These are phyloP conservation scores for Atrina japonica DNA, from an alignment of 2,888 invertebrate species.

Conservation along the genomic window DNA sequence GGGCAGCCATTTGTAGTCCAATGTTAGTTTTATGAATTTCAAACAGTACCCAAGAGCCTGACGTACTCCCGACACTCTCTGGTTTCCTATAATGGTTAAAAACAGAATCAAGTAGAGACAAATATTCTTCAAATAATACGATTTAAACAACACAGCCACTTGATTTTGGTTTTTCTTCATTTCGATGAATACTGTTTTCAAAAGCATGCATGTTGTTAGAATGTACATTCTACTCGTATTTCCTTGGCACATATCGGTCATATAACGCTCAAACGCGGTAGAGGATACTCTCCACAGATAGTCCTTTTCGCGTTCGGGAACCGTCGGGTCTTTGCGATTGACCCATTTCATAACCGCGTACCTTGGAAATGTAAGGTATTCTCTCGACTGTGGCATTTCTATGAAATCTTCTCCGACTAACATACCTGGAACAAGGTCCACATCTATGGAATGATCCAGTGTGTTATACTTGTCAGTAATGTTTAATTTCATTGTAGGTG, in stretches of 20 bases:
- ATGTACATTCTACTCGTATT: conserved; percentile 42
- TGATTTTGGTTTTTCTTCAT: conserved; percentile 20
- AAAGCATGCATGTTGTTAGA: conserved; percentile 52
- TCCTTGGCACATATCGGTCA: conserved; percentile 46
- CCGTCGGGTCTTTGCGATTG: conserved; percentile 17
- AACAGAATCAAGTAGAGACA: conserved; percentile 43
- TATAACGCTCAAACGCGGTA: conserved; percentile 57
- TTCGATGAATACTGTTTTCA: conserved; percentile 39
- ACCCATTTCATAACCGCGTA: conserved; percentile 58
- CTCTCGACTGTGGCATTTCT: conserved; percentile 29
- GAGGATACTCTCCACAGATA: conserved; percentile 53
- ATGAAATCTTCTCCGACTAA: conserved; percentile 41
- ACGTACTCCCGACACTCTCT: conserved; percentile 17
- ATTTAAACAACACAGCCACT: conserved; percentile 40
- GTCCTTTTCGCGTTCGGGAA: conserved; percentile 31
- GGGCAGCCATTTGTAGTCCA: conserved; percentile 19
- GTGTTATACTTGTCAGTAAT: not conserved
- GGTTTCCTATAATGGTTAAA: not conserved
- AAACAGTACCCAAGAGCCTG: conserved; percentile 30
- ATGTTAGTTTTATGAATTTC: conserved; percentile 5
- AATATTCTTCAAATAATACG: conserved; percentile 54
- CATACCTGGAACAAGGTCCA: conserved; percentile 57
- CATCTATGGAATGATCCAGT: conserved; percentile 37
- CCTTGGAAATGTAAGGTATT: conserved; percentile 42
- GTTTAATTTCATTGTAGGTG: conserved; percentile 8